These are phyloP conservation scores for Siniperca knerii DNA, from an alignment of 2,113 vertebrate genomes.

Conservation along the genomic window DNA sequence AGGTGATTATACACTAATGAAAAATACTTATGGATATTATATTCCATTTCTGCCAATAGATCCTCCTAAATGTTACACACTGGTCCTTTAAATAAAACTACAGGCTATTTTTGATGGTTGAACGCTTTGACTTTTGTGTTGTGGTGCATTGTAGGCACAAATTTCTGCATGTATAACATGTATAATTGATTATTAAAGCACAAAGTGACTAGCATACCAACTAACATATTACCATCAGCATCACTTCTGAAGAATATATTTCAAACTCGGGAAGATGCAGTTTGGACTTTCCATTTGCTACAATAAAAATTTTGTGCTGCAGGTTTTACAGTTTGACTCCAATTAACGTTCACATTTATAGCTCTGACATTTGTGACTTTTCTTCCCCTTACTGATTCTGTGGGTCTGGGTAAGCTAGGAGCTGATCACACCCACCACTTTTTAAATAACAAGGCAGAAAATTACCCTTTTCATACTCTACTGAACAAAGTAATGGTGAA, in stretches of 20 bases:
- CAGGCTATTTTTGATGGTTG: not conserved
- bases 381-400: not conserved
- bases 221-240: not conserved
- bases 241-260: not conserved
- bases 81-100: not conserved
- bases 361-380: slow-evolving; percentile 33
- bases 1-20: too few species aligned
- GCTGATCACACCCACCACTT: slow-evolving; percentile 35
- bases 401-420: slow-evolving; percentile 20
- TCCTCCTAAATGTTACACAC: too few species aligned
- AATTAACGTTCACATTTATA: slow-evolving; percentile 46
- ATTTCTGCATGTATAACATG: not conserved
- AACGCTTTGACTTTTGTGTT: not conserved
- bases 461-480: slow-evolving; percentile 53
- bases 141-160: not conserved
- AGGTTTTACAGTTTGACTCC: slow-evolving; percentile 25
- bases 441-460: slow-evolving; percentile 65
- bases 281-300: not conserved
- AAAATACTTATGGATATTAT: too few species aligned
- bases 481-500: slow-evolving; percentile 58
- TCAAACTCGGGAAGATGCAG: not conserved
- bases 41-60: too few species aligned
- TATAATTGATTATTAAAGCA: not conserved
- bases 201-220: not conserved
- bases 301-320: not conserved